Evolutionary conservation across 1,140 invertebrate species (phyloP), one percentile per base, ranked within the genome.

Genomic region (Eumeta japonica): DNA sequence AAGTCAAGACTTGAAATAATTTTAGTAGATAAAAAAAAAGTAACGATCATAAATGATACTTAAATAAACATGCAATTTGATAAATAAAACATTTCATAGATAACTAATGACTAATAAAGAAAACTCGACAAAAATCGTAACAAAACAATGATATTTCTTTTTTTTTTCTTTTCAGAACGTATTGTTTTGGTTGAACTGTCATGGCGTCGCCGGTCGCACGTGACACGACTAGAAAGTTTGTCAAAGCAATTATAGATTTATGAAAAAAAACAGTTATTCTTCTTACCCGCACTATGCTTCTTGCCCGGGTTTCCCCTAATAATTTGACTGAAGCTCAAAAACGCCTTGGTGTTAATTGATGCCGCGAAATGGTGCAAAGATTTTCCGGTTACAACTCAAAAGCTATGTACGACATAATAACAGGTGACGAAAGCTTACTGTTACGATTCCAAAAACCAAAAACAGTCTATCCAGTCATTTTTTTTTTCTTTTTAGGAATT

Each of bases 121-220:
- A 20, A 35, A 10, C 34, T 35, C 24, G 16, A 9, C 18, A 17
- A 35, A 35, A 20, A 35, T 35, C 34, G 34, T 35, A 35, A 35
- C 34, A 11, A 19, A 20, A 35, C 34, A 35, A 10, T 9, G 18
- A 15, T 17, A 35, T 17, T 35, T 35, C 15, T 32, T 32, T 16
- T 32, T 17, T 32, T 32, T 14, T 14, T 31, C 29, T 31, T 4
- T 3, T 15, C 12, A 31, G 16, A 12, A 31, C 14, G 16, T 16
- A 16, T 7, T 2, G 10, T 1, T 2, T 10, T 16, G 10, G 17
- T 12, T 35, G 3, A 13, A n/a, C n/a, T n/a, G n/a, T n/a, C n/a
- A 17, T 35, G 18, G 18, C 14, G 10, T 32, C 15, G 30, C 15
- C 4, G 15, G 18, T 3, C 10, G 30, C 29, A 31, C 16, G 29